These are phyloP conservation scores for Sinhomidia bicolor DNA, from an alignment of 2,888 invertebrate species.

Conservation along the genomic window DNA sequence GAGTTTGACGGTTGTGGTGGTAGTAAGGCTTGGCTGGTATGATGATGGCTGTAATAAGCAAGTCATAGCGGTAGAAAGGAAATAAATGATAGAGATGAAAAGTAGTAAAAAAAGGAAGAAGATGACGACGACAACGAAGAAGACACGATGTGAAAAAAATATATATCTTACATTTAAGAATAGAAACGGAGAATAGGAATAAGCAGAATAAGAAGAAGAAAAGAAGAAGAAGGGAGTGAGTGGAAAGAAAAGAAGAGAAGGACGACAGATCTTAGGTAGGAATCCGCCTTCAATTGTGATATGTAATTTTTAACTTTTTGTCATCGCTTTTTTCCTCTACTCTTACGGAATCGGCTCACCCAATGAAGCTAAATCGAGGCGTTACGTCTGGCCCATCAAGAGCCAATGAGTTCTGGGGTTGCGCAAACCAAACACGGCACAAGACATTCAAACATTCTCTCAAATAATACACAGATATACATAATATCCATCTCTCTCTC, in stretches of 20 bases:
- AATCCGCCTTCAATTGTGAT: slow-evolving; percentile 81
- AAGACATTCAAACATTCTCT: slow-evolving; percentile 74
- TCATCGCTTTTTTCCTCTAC: slow-evolving; percentile 80
- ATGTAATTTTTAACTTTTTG: slow-evolving; percentile 80
- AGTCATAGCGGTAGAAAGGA: slow-evolving; percentile 63
- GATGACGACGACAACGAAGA: slow-evolving; percentile 48
- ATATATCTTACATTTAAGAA: slow-evolving; percentile 32
- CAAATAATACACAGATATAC: slow-evolving; percentile 58
- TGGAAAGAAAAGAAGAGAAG: slow-evolving; percentile 70
- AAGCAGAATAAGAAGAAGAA: slow-evolving; percentile 41
- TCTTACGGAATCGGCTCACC: slow-evolving; percentile 79
- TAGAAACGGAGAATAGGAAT: slow-evolving; percentile 65
- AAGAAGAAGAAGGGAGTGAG: slow-evolving; percentile 67
- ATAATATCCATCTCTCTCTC: slow-evolving; percentile 51
- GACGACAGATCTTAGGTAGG: slow-evolving; percentile 79
- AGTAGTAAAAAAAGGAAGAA: slow-evolving; percentile 68
- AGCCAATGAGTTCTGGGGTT: slow-evolving; percentile 80
- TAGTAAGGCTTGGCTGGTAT: slow-evolving; percentile 22
- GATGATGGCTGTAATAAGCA: slow-evolving; percentile 51
- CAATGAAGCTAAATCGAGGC: slow-evolving; percentile 80
- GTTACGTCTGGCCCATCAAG: slow-evolving; percentile 80
- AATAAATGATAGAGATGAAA: slow-evolving; percentile 74
- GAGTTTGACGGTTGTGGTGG: neutral
- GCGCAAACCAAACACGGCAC: slow-evolving; percentile 79
- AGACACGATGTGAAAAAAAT: slow-evolving; percentile 4